A percentile compares a stretch with the other conserved stretches of the same genome.
Evolutionary conservation across 2,888 invertebrate genomes (phyloP).

Genomic region (Nipponacmea schrenckii): DNA sequence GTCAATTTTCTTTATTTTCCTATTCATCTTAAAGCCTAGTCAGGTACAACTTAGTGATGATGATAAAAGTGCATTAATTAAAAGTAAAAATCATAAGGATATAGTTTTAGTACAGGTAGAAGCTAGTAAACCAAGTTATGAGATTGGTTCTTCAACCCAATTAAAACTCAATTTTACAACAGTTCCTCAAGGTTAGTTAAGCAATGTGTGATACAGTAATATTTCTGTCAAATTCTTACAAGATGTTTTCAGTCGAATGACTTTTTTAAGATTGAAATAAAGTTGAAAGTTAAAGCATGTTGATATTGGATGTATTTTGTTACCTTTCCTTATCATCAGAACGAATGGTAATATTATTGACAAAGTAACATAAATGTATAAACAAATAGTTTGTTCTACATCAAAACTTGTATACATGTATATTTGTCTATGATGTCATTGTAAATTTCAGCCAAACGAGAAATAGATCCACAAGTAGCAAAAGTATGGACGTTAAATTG

Average conservation of each 20-base stretch:
- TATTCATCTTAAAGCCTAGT: constrained; percentile 36
- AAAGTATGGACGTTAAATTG: constrained; percentile 83
- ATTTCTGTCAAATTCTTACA: too few species aligned
- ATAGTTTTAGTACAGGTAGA: constrained; percentile 36
- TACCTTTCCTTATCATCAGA: too few species aligned
- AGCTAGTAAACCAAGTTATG: constrained; percentile 61
- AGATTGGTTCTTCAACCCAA: constrained; percentile 60
- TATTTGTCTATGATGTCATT: too few species aligned
- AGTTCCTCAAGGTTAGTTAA: constrained; percentile 39
- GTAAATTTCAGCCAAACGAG: neutral
- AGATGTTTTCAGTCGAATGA: too few species aligned
- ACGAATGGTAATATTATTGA: too few species aligned
- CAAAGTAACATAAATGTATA: too few species aligned
- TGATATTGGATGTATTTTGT: too few species aligned
- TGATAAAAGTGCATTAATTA: constrained; percentile 32
- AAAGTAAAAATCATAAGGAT: neutral
- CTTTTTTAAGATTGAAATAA: too few species aligned
- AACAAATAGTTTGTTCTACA: too few species aligned
- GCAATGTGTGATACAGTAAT: neutral
- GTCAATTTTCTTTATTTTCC: neutral
- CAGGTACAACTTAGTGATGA: constrained; percentile 41
- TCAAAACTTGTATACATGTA: too few species aligned
- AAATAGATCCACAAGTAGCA: constrained; percentile 46
- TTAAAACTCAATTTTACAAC: constrained; percentile 52
- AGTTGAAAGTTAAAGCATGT: too few species aligned